phyloP scores from a whole-genome alignment of 2,888 invertebrate genomes.

The Parnassius orleans region DNA sequence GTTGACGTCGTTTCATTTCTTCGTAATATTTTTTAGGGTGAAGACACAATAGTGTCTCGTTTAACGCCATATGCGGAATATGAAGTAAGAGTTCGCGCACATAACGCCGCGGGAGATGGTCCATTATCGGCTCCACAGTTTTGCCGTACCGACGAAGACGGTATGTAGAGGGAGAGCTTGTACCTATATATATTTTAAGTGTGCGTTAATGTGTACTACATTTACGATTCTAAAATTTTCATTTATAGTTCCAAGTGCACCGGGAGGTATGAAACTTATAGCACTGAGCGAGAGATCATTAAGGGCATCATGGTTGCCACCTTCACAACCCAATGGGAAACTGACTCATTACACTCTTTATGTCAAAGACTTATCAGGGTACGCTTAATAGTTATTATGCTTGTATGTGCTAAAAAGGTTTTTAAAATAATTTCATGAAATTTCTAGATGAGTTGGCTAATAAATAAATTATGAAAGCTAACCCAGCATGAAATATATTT shows the following conservation, averaged over 20 bases:
- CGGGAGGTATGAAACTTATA: constrained; percentile 91
- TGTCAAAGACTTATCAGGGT: constrained; percentile 85
- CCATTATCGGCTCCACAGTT: constrained; percentile 87
- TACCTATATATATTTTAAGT: no score
- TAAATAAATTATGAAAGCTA: no score
- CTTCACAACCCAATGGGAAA: constrained; percentile 89
- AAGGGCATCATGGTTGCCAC: constrained; percentile 92
- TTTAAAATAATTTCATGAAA: neutral
- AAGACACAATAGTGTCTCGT: constrained; percentile 88
- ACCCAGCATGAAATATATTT: neutral
- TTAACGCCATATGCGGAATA: constrained; percentile 92
- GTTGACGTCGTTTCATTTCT: no score
- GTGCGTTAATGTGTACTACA: no score
- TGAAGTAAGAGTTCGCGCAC: constrained; percentile 90
- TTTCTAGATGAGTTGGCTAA: no score
- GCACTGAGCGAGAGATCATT: constrained; percentile 90
- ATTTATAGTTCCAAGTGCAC: constrained; percentile 89
- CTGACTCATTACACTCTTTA: constrained; percentile 91
- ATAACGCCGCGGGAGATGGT: constrained; percentile 93
- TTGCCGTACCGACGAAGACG: constrained; percentile 92
- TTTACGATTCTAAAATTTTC: no score
- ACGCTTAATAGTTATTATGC: constrained; percentile 36
- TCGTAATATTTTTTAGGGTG: constrained; percentile 63
- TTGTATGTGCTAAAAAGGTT: neutral
- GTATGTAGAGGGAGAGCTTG: constrained; percentile 60